A percentile compares a stretch with the other conserved stretches of the same genome.
Evolutionary conservation across 2,113 vertebrate genomes (phyloP).

Genomic region (Leuciscus idus): DNA sequence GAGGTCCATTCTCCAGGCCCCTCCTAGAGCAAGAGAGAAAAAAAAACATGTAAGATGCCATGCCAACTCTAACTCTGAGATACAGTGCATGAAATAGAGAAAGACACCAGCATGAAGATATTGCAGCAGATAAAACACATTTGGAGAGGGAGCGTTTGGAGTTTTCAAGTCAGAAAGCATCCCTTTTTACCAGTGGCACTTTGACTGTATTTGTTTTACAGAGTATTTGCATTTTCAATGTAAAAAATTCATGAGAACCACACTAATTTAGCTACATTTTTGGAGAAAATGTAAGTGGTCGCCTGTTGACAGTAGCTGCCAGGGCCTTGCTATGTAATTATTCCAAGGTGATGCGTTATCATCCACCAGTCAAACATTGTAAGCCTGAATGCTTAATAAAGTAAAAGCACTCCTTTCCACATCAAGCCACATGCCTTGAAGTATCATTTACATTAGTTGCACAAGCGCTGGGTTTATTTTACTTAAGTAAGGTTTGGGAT

Average conservation of each 20-base stretch:
- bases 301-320: too few species aligned
- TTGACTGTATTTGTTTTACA: not conserved
- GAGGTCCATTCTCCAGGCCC: conserved; percentile 91
- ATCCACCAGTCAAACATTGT: not conserved
- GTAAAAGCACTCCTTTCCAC: not conserved
- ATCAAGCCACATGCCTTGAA: not conserved
- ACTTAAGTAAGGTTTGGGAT: not conserved
- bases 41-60: not conserved
- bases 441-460: not conserved
- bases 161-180: not conserved
- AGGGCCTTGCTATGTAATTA: not conserved
- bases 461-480: too few species aligned
- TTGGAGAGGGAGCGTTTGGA: not conserved
- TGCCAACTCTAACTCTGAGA: not conserved
- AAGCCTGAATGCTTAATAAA: not conserved
- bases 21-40: conserved; percentile 76
- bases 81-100: not conserved
- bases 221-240: not conserved
- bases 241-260: not conserved
- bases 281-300: not conserved
- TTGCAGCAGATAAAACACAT: not conserved
- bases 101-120: not conserved
- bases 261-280: not conserved
- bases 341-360: not conserved
- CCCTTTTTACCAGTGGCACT: not conserved